phyloP scores from a whole-genome alignment of 2,888 invertebrate species.

The Idaea dimidiata region DNA sequence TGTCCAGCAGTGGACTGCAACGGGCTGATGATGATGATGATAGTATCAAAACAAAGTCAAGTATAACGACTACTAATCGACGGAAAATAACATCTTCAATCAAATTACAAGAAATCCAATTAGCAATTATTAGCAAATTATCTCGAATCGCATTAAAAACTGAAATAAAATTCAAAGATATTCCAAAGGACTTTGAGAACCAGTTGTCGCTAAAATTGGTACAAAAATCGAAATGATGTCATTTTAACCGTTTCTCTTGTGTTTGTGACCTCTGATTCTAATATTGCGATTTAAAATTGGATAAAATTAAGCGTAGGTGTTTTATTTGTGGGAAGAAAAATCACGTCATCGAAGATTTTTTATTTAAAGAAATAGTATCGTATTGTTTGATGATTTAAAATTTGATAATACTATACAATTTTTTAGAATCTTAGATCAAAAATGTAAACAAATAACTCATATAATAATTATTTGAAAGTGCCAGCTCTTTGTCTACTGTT shows the following conservation, averaged over 20 bases:
- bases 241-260: neutral
- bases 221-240: conserved; percentile 5
- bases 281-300: neutral
- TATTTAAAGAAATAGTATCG: neutral
- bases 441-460: no score
- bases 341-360: neutral
- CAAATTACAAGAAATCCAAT: neutral
- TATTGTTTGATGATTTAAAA: neutral
- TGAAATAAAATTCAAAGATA: neutral
- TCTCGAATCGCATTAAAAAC: conserved; percentile 5
- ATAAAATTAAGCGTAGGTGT: neutral
- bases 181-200: neutral
- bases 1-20: no score
- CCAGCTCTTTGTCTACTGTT: no score
- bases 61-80: neutral
- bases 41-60: neutral
- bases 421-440: no score
- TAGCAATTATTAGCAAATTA: neutral
- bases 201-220: conserved; percentile 10
- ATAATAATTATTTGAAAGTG: no score
- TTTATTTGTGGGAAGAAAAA: neutral
- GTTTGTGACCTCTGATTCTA: neutral
- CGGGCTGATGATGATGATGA: no score
- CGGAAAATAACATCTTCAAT: neutral
- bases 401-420: no score